Base-by-base conservation (phyloP, 2,113 vertebrate species). In the Trichechus manatus region DNA sequence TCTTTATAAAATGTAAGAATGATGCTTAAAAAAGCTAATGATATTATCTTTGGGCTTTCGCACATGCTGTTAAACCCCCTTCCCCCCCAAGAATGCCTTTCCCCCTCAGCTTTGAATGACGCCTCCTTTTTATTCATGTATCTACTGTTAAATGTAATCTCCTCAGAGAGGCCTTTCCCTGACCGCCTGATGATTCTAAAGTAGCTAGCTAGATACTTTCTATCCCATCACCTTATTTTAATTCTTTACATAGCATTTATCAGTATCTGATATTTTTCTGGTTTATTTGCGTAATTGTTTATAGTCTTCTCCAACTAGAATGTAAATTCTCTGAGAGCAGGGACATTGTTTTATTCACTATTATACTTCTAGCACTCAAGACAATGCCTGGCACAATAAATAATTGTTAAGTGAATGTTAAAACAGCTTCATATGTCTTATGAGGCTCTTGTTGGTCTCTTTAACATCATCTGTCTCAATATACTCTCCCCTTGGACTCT, bases 131-230 rank as follows among this genome's bases (percentile, higher is more conserved):
- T 56, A 83, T 93, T 91, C 50, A 56, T 78, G 33, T 89, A 72
- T 4, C 25, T 89, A 72, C 42, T 95, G 91, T 77, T 92, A 95
- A 96, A 74, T 93, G 59, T 64, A 22, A 64, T 89, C n/a, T 87
- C n/a, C n/a, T 87, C n/a, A 68, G 14, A 78, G 42, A 91, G 74
- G 29, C 11, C 66, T 77, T 94, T 14, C 25, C n/a, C 1, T 70
- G 47, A 94, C 13, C 27, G n/a, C 19, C 29, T 79, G 68, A 87
- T 66, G 63, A 84, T 53, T 87, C 11, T 25, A 31, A 79, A 80
- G 36, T 94, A 47, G 29, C 36, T 31, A 74, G 27, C 7, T 4
- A 29, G n/a, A 22, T 56, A 56, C 53, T 56, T 56, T 17, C 53
- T 56, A 11, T 56, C 53, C 53, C 15, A 15, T 56, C 53, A 56